Evolutionary conservation across 2,113 vertebrate species (phyloP).

Genomic region (Apteryx owenii): DNA sequence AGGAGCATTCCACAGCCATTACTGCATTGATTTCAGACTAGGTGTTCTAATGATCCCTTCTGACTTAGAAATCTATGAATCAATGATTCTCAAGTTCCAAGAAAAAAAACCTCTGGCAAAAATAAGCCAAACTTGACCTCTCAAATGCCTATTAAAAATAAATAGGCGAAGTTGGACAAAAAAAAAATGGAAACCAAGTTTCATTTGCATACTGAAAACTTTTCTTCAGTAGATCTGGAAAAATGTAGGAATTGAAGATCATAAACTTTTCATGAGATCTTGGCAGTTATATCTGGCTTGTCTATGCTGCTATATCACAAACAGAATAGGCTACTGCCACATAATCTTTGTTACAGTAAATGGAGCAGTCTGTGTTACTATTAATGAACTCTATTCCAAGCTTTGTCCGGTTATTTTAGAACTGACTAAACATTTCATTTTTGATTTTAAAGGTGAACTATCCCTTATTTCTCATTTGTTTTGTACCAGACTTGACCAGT

Average conservation of each 20-base stretch:
- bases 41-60: neutral
- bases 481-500: neutral
- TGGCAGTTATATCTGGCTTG: neutral
- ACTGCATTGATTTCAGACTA: neutral
- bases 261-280: neutral
- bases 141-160: neutral
- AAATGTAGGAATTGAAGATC: neutral
- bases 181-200: neutral
- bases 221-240: neutral
- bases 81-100: neutral
- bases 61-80: neutral
- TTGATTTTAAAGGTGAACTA: neutral
- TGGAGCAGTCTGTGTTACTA: fast-evolving
- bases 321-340: neutral
- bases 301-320: neutral
- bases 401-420: neutral
- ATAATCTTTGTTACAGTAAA: neutral
- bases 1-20: neutral
- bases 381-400: neutral
- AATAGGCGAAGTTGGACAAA: neutral
- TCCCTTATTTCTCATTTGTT: neutral
- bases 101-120: neutral
- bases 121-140: neutral
- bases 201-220: neutral
- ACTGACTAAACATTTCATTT: neutral